These are phyloP conservation scores for Hydrochoerus hydrochaeris DNA, from an alignment of 2,113 vertebrate genomes.

Conservation along the genomic window DNA sequence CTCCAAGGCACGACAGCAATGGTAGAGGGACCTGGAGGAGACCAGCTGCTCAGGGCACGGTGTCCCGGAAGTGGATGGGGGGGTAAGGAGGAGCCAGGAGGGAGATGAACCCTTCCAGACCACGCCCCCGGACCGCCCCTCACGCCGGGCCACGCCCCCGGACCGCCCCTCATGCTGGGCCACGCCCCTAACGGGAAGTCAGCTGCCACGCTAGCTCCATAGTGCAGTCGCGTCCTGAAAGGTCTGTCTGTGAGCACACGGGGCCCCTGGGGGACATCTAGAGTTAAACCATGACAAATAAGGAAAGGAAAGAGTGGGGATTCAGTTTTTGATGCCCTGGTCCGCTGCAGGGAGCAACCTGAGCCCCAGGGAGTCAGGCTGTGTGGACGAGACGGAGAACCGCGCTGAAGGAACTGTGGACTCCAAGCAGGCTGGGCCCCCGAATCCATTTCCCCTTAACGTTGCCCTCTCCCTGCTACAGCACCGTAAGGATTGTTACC, in stretches of 20 bases:
- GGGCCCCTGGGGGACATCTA: too few relatives aligned
- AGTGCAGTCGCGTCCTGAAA: too few relatives aligned
- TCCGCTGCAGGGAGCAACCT: background rate
- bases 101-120: background rate
- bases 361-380: background rate
- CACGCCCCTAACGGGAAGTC: too few relatives aligned
- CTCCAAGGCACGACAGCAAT: background rate
- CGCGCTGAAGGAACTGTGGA: background rate
- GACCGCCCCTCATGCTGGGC: too few relatives aligned
- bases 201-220: too few relatives aligned
- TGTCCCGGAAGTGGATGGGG: too few relatives aligned
- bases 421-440: background rate
- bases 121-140: too few relatives aligned
- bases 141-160: too few relatives aligned
- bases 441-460: background rate
- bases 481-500: background rate
- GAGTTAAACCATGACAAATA: too few relatives aligned
- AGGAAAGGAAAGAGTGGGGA: background rate
- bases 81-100: background rate
- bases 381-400: background rate
- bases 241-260: too few relatives aligned
- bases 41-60: too few relatives aligned
- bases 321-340: rapidly evolving
- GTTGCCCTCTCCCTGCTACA: background rate
- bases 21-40: too few relatives aligned